These are phyloP conservation scores for Nemoura dubitans DNA, from an alignment of 2,888 invertebrate species.

Conservation along the genomic window DNA sequence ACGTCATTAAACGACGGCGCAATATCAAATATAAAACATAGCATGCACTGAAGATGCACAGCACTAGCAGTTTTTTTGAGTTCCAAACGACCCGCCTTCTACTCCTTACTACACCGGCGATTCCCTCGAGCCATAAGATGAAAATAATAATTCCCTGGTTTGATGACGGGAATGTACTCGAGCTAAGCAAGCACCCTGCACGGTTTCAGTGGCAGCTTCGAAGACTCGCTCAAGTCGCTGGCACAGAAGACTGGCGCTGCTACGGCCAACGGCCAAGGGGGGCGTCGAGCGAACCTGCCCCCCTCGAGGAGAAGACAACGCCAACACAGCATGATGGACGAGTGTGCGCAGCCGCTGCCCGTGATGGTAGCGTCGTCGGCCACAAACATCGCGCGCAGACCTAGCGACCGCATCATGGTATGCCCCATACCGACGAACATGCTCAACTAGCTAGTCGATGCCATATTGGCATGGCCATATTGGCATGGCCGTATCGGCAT, in stretches of 20 bases:
- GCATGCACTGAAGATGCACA: too few relatives aligned
- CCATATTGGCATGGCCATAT: too few relatives aligned
- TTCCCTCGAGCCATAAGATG: too few relatives aligned
- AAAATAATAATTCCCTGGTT: too few relatives aligned
- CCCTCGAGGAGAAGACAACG: constrained; percentile 26
- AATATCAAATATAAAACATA: too few relatives aligned
- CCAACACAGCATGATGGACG: constrained; percentile 31
- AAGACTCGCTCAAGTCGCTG: constrained; percentile 42
- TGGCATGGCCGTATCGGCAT: too few relatives aligned
- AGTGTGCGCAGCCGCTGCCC: constrained; percentile 13
- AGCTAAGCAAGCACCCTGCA: neutral
- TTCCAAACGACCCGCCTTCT: too few relatives aligned
- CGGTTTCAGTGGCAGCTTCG: constrained; percentile 33
- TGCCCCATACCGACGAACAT: constrained; percentile 30
- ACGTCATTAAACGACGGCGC: too few relatives aligned
- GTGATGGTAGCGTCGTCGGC: constrained; percentile 31
- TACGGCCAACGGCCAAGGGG: neutral
- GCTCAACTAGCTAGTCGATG: neutral
- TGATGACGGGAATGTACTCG: too few relatives aligned
- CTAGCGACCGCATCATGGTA: constrained; percentile 37
- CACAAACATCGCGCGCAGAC: constrained; percentile 19
- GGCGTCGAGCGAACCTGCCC: constrained; percentile 28
- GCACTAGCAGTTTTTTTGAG: neutral
- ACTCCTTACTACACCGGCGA: too few relatives aligned
- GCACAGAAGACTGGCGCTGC: constrained; percentile 15